phyloP scores from a whole-genome alignment of 2,888 invertebrate genomes.

The Malthinus seriepunctatus region DNA sequence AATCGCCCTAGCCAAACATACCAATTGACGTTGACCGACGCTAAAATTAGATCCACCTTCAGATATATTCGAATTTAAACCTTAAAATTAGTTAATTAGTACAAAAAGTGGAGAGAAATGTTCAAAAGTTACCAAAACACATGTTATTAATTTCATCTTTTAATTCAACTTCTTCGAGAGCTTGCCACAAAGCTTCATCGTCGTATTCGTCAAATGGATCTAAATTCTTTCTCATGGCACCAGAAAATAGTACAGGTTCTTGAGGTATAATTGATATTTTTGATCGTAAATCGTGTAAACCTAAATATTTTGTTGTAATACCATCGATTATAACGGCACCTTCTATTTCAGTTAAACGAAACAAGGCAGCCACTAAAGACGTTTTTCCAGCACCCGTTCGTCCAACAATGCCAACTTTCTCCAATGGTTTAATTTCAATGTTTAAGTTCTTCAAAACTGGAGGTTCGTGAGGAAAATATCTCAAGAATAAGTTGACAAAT shows the following conservation, averaged over 20 bases:
- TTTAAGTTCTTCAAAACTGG: conserved; percentile 74
- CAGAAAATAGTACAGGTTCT: conserved; percentile 74
- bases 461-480: conserved; percentile 72
- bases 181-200: conserved; percentile 80
- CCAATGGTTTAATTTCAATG: conserved; percentile 67
- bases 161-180: conserved; percentile 80
- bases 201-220: conserved; percentile 59
- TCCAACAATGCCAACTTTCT: conserved; percentile 81
- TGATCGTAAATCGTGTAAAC: conserved; percentile 56
- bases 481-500: conserved; percentile 60
- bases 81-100: conserved; percentile 66
- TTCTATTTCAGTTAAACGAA: conserved; percentile 62
- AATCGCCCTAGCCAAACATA: conserved; percentile 67
- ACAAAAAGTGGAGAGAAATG: conserved; percentile 35
- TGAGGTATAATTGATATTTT: conserved; percentile 62
- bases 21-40: conserved; percentile 63
- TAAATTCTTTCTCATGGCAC: conserved; percentile 1
- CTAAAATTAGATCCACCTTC: conserved; percentile 62
- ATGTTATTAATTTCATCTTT: conserved; percentile 59
- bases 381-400: conserved; percentile 82
- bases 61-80: conserved; percentile 71
- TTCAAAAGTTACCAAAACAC: background rate
- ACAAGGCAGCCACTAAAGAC: conserved; percentile 70
- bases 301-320: conserved; percentile 59
- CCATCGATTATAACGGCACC: conserved; percentile 66